Conservation (phyloP, 2,113 vertebrate genomes). For the Lagenorhynchus albirostris region DNA sequence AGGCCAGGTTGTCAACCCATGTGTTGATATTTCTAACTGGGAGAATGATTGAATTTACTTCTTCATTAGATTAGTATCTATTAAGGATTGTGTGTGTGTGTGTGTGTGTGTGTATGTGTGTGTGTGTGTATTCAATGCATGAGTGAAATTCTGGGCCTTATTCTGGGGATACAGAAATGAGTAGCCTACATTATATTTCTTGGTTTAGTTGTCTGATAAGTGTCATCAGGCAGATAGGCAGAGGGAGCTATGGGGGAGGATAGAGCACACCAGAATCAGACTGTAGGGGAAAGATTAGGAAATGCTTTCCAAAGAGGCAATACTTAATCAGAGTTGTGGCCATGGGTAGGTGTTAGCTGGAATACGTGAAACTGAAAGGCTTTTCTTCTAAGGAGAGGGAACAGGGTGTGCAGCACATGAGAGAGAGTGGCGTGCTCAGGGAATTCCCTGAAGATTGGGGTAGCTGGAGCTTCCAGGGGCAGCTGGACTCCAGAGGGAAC, state of each 20-base stretch:
- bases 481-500: not conserved
- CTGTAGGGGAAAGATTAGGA: not conserved
- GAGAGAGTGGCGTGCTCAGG: not conserved
- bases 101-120: too few species aligned
- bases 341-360: not conserved
- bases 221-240: not conserved
- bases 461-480: not conserved
- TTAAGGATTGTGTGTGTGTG: not conserved
- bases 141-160: not conserved
- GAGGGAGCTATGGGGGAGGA: not conserved
- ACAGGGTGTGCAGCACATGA: not conserved
- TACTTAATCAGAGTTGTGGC: not conserved
- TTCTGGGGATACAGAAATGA: not conserved
- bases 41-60: not conserved
- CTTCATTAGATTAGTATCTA: not conserved
- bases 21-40: not conserved
- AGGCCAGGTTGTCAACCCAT: not conserved
- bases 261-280: not conserved
- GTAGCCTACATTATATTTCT: not conserved
- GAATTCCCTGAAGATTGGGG: not conserved
- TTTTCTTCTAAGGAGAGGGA: not conserved
- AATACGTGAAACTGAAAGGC: not conserved
- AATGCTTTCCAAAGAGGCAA: not conserved
- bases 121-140: not conserved
- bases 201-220: not conserved